Conservation (phyloP, 2,888 invertebrate genomes). For the Podabrus alpinus region DNA sequence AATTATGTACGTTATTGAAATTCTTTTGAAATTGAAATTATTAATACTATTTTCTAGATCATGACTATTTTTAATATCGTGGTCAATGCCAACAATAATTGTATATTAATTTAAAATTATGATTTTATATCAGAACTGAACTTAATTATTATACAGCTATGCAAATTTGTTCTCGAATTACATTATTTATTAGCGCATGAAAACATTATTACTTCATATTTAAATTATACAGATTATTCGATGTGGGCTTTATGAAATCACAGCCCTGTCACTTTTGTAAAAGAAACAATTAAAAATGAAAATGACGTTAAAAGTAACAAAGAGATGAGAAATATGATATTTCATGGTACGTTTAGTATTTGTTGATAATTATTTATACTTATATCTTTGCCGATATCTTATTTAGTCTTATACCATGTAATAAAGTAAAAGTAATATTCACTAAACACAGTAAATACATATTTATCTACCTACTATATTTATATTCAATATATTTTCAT, state of each 20-base stretch:
- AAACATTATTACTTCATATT: background rate
- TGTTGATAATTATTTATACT: background rate
- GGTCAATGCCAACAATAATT: background rate
- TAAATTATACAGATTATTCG: background rate
- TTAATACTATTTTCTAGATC: background rate
- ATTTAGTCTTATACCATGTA: background rate
- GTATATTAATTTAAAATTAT: background rate
- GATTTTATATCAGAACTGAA: background rate
- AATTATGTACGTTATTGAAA: background rate
- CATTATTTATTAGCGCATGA: background rate
- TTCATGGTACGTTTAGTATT: background rate
- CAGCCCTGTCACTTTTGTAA: conserved; percentile 6
- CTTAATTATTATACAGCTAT: background rate
- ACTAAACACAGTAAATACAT: no score
- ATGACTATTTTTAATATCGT: background rate
- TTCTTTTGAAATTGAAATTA: background rate
- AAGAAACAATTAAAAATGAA: conserved; percentile 8
- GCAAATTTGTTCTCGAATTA: background rate
- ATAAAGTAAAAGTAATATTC: background rate
- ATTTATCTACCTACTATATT: no score
- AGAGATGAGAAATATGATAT: background rate
- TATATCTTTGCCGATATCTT: background rate
- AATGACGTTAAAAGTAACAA: background rate
- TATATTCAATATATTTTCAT: no score
- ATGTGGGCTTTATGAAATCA: conserved; percentile 2